These are phyloP conservation scores for Morelia viridis DNA, from an alignment of 2,797 vertebrate species.

Conservation along the genomic window DNA sequence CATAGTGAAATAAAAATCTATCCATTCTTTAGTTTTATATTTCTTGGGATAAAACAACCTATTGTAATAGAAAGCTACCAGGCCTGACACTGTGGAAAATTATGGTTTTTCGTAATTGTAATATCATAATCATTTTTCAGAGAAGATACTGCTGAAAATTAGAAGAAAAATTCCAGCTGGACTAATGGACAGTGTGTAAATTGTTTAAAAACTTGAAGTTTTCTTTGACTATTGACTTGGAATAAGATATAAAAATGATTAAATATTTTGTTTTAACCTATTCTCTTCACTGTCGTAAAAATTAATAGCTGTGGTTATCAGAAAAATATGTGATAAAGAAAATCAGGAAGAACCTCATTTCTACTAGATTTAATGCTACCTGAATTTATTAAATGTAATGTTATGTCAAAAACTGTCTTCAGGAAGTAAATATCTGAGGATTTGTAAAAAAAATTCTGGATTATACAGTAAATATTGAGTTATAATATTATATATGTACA, in stretches of 20 bases:
- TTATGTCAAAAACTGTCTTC: neutral
- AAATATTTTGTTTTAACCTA: neutral
- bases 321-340: neutral
- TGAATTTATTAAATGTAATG: neutral
- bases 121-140: neutral
- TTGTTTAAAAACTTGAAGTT: neutral
- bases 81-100: neutral
- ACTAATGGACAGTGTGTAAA: neutral
- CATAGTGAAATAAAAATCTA: neutral
- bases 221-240: neutral
- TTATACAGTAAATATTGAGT: neutral
- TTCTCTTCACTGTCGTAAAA: neutral
- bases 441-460: neutral
- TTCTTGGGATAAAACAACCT: neutral
- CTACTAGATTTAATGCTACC: neutral
- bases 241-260: neutral
- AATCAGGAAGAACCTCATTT: neutral
- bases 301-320: neutral
- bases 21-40: neutral
- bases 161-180: neutral
- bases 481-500: neutral
- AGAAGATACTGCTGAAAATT: neutral
- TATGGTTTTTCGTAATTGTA: neutral
- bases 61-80: neutral
- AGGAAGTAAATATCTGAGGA: neutral